These are phyloP conservation scores for Morelia viridis DNA, from an alignment of 2,797 vertebrate genomes.

Conservation along the genomic window DNA sequence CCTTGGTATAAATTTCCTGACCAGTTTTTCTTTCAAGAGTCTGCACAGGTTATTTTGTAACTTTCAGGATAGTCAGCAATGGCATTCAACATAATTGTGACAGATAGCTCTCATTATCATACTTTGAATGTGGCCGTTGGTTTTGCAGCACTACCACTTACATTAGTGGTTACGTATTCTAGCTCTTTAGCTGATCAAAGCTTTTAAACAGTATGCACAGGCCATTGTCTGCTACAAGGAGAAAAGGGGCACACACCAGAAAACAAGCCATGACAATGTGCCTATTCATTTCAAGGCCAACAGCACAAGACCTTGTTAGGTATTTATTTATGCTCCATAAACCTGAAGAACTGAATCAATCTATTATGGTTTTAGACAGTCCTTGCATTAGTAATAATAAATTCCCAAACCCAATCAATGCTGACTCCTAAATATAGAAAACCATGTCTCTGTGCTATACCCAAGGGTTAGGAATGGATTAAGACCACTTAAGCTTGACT, in stretches of 20 bases:
- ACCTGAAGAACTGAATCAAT: conserved; percentile 18
- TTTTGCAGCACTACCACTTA: neutral
- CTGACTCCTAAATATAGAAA: neutral
- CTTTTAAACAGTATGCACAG: neutral
- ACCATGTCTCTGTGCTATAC: neutral
- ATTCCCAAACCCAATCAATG: conserved; percentile 9
- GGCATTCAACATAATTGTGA: neutral
- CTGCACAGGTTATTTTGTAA: neutral
- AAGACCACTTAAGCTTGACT: conserved; percentile 8
- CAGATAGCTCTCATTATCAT: conserved; percentile 4
- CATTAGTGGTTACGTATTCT: neutral
- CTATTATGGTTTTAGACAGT: conserved; percentile 4
- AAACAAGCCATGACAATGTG: neutral
- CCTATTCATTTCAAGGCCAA: conserved; percentile 14
- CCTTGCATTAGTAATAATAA: conserved; percentile 2
- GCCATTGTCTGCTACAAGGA: conserved; percentile 1
- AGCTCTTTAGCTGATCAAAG: neutral
- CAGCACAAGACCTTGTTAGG: neutral
- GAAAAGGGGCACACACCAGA: neutral
- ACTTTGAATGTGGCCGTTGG: neutral
- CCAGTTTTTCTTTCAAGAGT: neutral
- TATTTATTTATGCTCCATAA: conserved; percentile 15
- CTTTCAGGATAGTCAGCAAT: neutral
- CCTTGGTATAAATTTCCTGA: neutral
- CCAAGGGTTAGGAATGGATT: neutral